Base-by-base conservation (phyloP, 2,113 vertebrate species). In the Siniperca knerii region DNA sequence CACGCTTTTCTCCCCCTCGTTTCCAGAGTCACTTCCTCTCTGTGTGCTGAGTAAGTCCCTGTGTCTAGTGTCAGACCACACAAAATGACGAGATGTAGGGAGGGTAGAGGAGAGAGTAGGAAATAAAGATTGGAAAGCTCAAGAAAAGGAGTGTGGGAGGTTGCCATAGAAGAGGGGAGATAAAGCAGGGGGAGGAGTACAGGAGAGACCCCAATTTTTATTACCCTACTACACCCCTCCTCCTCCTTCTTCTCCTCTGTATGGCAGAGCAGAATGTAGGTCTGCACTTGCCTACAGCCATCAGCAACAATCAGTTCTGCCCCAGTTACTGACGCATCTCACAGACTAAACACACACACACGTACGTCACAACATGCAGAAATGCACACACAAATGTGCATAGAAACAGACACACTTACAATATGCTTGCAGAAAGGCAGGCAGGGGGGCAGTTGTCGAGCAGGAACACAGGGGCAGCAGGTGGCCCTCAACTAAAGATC, bases 221-320 rank as follows among this genome's bases (percentile, higher is more conserved):
- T 33, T 29, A 79, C 64, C 52, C 84, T 78, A 18, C 46, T 78
- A 52, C 84, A 33, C 50, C 64, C 73, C 54, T 54, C 10, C 48
- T 35, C 21, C 52, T 11, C 57, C 79, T 70, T 50, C 80, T 69
- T 76, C 61, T 76, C 77, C 37, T 77, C 77, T 87, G 80, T 77
- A 77, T 61, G 77, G 84, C 72, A 77, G 75, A 91, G 80, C 84
- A 93, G 84, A 96, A 96, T 96, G 95, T 96, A 96, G 96, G 96
- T 96, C 96, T 96, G 75, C 52, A 84, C 79, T 93, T 21, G 94
- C 97, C 96, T 95, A 87, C 84, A 92, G 95, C 94, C 93, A 96
- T 95, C 92, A 93, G 94, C 92, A 93, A 93, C 95, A 95, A 96
- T 96, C 95, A 96, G 95, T 97, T 97, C 96, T 97, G 97, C 96